Conservation (phyloP, 2,888 invertebrate species). For the Brachyptera putata region DNA sequence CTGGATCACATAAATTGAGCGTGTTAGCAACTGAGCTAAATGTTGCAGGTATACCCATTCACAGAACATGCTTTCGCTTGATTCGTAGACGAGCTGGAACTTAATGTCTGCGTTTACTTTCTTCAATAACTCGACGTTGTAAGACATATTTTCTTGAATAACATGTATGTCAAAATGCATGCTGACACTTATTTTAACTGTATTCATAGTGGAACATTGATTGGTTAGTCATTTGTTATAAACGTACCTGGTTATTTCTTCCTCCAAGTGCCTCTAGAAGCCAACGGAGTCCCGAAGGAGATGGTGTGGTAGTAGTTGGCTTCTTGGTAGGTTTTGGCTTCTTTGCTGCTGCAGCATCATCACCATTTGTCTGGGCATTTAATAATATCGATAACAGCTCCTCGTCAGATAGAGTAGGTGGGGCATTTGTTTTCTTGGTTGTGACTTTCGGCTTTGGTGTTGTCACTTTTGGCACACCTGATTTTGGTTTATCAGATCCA, state of each 20-base stretch:
- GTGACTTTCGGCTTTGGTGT: conserved; percentile 49
- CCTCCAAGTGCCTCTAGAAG: neutral
- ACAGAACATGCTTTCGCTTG: neutral
- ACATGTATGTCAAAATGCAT: too few relatives aligned
- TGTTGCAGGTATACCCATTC: too few relatives aligned
- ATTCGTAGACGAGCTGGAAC: neutral
- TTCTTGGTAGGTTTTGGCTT: conserved; percentile 2
- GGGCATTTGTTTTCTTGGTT: conserved; percentile 31
- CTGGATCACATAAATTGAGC: too few relatives aligned
- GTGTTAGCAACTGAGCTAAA: too few relatives aligned
- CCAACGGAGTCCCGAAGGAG: conserved; percentile 14
- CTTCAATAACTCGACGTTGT: too few relatives aligned
- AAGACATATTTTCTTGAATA: too few relatives aligned
- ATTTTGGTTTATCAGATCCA: conserved; percentile 33
- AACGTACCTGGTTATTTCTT: conserved; percentile 4
- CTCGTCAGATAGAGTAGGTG: neutral
- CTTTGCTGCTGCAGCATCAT: neutral
- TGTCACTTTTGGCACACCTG: conserved; percentile 26
- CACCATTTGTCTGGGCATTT: neutral
- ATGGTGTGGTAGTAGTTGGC: conserved; percentile 8
- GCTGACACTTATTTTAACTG: too few relatives aligned
- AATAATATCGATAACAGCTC: neutral
- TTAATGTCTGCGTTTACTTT: too few relatives aligned
- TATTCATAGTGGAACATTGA: too few relatives aligned
- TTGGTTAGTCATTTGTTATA: too few relatives aligned